phyloP scores from a whole-genome alignment of 2,888 invertebrate genomes.

The Habrosyne pyritoides region DNA sequence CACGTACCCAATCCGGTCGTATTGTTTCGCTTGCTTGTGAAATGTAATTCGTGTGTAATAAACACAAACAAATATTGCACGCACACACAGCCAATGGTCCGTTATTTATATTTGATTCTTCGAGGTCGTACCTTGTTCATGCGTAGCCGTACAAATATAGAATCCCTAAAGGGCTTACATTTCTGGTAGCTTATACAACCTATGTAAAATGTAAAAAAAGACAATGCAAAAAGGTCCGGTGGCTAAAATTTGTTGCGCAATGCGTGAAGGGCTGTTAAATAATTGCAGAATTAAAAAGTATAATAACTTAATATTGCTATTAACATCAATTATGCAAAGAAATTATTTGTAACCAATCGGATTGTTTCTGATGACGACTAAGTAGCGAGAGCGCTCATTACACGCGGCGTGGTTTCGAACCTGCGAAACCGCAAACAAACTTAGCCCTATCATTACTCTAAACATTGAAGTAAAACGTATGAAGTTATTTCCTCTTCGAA shows the following conservation, averaged over 20 bases:
- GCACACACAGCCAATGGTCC: constrained; percentile 40
- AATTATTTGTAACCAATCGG: background rate
- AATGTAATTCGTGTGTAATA: constrained; percentile 67
- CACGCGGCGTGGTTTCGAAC: background rate
- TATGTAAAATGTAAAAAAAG: too few species aligned
- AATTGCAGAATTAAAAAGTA: too few species aligned
- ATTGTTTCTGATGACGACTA: background rate
- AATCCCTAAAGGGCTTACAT: constrained; percentile 25
- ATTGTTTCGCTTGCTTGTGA: constrained; percentile 73
- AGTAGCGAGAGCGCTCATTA: background rate
- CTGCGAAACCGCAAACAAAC: background rate
- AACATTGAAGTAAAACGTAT: background rate
- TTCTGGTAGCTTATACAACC: background rate
- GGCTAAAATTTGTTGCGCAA: too few species aligned
- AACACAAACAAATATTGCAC: constrained; percentile 59
- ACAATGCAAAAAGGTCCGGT: too few species aligned
- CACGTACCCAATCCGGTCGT: constrained; percentile 43
- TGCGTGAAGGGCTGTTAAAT: too few species aligned
- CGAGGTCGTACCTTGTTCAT: constrained; percentile 64
- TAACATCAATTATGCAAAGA: too few species aligned
- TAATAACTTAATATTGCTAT: too few species aligned
- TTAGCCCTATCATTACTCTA: background rate
- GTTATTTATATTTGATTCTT: constrained; percentile 66
- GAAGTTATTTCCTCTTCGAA: background rate
- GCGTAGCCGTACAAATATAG: constrained; percentile 45